Base-by-base conservation (phyloP, 2,113 vertebrate species). In the Verasper variegatus region DNA sequence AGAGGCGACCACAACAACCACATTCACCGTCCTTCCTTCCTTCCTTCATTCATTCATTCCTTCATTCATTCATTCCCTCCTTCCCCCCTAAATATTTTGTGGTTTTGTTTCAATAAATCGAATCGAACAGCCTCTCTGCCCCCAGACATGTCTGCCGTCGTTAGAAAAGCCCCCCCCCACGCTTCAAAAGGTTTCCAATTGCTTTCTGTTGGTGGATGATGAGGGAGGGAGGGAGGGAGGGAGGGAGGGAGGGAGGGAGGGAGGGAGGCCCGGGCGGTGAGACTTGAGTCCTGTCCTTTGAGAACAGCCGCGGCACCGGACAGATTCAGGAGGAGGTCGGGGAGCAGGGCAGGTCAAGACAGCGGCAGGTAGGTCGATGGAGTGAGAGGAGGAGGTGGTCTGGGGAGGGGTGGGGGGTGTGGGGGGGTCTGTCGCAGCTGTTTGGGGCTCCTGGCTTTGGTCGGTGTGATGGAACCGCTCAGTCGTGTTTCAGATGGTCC, bases 401-500 rank as follows among this genome's bases (percentile, higher is more conserved):
- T 80, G 93, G 85, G 18, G 60, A 86, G 80, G 92, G 91, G 90
- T 37, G 35, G 45, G 40, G 13, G 23, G 21, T 17, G 91, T n/a
- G 40, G 35, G 84, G 81, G 3, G 74, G 81, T 86, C 83, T 76
- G 87, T 84, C 92, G 93, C 95, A 96, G 96, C 96, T 94, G 89
- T 92, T 94, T 84, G 92, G 94, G 94, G 96, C 95, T 95, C 95
- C 94, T 94, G 95, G 95, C 96, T 98, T 97, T 97, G 96, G 96
- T 96, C 94, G 93, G 92, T 90, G 91, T 61, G 80, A 76, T 80
- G 86, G 93, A 94, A 91, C 92, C 93, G 94, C 94, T 99, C 96
- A 99, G 88, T 99, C 97, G 90, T 97, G 97, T 92, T 98, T 99
- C 92, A 95, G 95, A 90, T 99, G 98, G 95, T 99, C 98, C 94